Evolutionary conservation across 2,888 invertebrate genomes (phyloP).

Genomic region (Micoletzkya japonica): DNA sequence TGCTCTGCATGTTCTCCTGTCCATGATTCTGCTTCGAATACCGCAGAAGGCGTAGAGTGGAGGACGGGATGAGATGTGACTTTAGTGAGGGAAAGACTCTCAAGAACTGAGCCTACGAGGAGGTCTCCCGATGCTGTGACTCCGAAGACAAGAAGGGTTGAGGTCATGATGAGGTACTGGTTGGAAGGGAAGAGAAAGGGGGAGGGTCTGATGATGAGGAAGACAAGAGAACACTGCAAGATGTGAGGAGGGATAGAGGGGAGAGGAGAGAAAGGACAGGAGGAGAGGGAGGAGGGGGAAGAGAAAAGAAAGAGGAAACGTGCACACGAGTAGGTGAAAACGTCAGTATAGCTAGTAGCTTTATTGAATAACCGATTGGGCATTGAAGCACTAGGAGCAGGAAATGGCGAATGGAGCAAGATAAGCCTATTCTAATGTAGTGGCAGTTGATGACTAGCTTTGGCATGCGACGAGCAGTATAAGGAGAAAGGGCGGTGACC

Average conservation of each 20-base stretch:
- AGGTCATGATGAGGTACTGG: background rate
- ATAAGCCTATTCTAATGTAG: too few species aligned
- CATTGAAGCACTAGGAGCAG: too few species aligned
- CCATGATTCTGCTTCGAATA: slow-evolving; percentile 49
- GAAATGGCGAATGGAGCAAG: too few species aligned
- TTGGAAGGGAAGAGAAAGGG: background rate
- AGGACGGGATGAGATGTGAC: slow-evolving; percentile 25
- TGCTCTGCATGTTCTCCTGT: slow-evolving; percentile 46
- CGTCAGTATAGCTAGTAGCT: too few species aligned
- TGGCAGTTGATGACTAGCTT: too few species aligned
- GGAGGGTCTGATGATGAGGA: slow-evolving; percentile 7
- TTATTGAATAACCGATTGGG: too few species aligned
- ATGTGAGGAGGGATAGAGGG: background rate
- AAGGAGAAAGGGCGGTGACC: too few species aligned
- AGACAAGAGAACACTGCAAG: background rate
- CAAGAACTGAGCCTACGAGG: slow-evolving; percentile 33
- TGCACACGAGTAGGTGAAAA: too few species aligned
- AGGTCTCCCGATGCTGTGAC: slow-evolving; percentile 37
- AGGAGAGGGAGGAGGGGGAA: background rate
- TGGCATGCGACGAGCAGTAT: too few species aligned
- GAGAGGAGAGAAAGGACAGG: background rate
- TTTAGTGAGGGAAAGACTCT: slow-evolving; percentile 25
- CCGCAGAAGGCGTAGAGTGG: background rate
- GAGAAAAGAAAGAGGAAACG: background rate
- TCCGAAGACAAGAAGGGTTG: slow-evolving; percentile 34